A percentile compares a stretch with the other conserved stretches of the same genome.
Evolutionary conservation across 2,797 vertebrate species (phyloP).

Genomic region (Choloepus didactylus): DNA sequence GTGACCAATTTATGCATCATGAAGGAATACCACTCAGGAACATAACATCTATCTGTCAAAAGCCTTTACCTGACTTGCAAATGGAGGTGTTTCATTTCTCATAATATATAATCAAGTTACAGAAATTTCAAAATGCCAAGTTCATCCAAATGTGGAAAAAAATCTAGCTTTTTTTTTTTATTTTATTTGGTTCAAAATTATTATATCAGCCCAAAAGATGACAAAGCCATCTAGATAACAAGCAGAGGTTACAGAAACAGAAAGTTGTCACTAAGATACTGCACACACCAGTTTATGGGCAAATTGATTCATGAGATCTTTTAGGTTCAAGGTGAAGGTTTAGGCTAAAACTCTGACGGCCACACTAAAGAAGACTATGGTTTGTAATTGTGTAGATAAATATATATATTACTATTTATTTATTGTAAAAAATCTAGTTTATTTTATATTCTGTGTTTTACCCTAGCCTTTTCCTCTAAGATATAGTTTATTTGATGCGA

Average conservation of each 20-base stretch:
- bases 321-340: background rate
- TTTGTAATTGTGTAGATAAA: background rate
- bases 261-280: background rate
- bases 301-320: background rate
- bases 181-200: slow-evolving; percentile 52
- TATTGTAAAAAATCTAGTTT: background rate
- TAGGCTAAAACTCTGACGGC: background rate
- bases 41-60: slow-evolving; percentile 73
- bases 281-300: background rate
- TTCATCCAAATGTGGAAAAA: slow-evolving; percentile 50
- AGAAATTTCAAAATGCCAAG: slow-evolving; percentile 72
- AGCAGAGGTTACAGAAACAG: background rate
- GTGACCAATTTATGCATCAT: slow-evolving; percentile 71
- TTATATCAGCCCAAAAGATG: slow-evolving; percentile 39
- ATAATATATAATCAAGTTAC: slow-evolving; percentile 53
- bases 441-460: background rate
- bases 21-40: slow-evolving; percentile 66
- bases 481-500: background rate
- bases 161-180: background rate
- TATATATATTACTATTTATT: background rate
- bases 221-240: background rate
- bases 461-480: background rate
- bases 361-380: background rate
- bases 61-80: slow-evolving; percentile 66
- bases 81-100: slow-evolving; percentile 13